phyloP scores from a whole-genome alignment of 2,888 invertebrate genomes.

The Polylopha cassiicola region DNA sequence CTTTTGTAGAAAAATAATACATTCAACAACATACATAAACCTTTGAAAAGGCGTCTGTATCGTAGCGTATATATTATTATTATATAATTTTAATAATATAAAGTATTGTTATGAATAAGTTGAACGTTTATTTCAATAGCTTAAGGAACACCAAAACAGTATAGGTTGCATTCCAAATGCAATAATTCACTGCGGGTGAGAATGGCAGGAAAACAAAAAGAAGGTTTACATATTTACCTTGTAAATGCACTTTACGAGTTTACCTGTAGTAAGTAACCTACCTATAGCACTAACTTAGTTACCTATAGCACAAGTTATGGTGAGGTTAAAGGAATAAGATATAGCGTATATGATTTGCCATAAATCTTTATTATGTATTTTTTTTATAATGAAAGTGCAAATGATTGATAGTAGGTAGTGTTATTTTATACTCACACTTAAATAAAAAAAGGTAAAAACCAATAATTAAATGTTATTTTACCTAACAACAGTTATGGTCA shows the following conservation, averaged over 20 bases:
- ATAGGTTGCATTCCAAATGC: constrained; percentile 42
- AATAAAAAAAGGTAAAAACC: no score
- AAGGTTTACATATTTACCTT: constrained; percentile 68
- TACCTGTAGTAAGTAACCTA: constrained; percentile 49
- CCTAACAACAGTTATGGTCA: no score
- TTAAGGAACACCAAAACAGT: constrained; percentile 27
- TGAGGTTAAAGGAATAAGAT: neutral
- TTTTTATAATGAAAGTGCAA: no score
- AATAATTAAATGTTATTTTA: no score
- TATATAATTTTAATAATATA: constrained; percentile 38
- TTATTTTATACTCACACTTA: no score
- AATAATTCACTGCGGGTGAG: constrained; percentile 54
- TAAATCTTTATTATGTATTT: no score
- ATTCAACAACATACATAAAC: no score
- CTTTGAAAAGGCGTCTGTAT: no score
- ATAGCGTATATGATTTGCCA: no score
- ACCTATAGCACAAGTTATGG: constrained; percentile 32
- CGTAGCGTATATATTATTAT: no score
- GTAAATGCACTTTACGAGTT: constrained; percentile 68
- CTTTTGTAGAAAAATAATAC: no score
- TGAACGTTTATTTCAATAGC: constrained; percentile 19
- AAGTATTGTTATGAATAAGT: constrained; percentile 33
- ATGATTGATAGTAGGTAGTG: no score
- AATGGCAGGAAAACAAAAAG: constrained; percentile 46
- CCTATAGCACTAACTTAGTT: constrained; percentile 22